phyloP scores from a whole-genome alignment of 1,140 invertebrate genomes.

The Cardiocondyla obscurior region DNA sequence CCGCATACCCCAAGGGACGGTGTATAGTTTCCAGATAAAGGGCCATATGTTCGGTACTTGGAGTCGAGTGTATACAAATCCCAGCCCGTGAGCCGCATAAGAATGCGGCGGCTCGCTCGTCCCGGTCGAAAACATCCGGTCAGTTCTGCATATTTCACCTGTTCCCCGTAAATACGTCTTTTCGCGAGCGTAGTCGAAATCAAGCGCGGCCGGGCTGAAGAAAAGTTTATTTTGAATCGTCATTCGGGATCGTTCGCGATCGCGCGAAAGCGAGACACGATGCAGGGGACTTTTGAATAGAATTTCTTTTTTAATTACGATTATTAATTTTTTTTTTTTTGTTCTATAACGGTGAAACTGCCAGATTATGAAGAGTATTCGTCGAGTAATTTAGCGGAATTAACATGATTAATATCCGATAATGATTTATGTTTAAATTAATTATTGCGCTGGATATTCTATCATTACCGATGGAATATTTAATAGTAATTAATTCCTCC shows the following conservation, averaged over 20 bases:
- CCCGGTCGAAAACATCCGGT: constrained; percentile 22
- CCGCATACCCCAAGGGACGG: constrained; percentile 48
- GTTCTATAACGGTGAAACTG: too few relatives aligned
- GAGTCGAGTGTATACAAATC: constrained; percentile 56
- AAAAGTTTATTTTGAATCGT: neutral
- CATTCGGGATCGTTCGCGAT: neutral
- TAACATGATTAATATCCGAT: constrained; percentile 18
- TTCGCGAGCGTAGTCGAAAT: neutral
- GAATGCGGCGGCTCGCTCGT: constrained; percentile 25
- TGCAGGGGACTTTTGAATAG: neutral
- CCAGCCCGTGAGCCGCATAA: constrained; percentile 36
- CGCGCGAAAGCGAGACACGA: neutral
- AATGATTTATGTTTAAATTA: constrained; percentile 19
- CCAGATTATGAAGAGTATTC: neutral
- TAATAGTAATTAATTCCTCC: constrained; percentile 22
- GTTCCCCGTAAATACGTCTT: neutral
- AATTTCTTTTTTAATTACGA: neutral
- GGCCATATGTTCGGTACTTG: constrained; percentile 56
- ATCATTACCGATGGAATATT: constrained; percentile 1
- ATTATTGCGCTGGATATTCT: constrained; percentile 15
- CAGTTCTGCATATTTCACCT: constrained; percentile 22
- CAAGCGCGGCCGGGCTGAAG: neutral
- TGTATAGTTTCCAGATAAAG: constrained; percentile 55
- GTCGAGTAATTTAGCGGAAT: neutral
- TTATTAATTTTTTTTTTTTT: too few relatives aligned